These are phyloP conservation scores for Sphaerophoria taeniata DNA, from an alignment of 2,888 invertebrate genomes.

Conservation along the genomic window DNA sequence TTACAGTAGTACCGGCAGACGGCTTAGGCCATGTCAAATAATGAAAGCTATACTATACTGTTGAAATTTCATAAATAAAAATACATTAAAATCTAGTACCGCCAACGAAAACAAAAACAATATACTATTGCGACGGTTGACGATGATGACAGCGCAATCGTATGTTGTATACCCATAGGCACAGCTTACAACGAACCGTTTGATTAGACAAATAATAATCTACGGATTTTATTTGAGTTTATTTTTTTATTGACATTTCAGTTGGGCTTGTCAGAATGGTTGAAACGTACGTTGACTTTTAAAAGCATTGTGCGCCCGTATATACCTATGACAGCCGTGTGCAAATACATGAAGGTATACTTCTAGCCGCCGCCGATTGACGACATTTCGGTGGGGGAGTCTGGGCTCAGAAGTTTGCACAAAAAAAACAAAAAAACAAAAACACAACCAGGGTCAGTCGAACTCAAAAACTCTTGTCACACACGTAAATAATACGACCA, in stretches of 20 bases:
- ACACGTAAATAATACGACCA: slow-evolving; percentile 9
- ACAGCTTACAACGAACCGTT: slow-evolving; percentile 47
- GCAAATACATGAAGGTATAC: not conserved
- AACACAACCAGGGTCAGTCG: slow-evolving; percentile 30
- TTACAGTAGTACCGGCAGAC: slow-evolving; percentile 41
- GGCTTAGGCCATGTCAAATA: no score
- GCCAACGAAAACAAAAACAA: slow-evolving; percentile 5
- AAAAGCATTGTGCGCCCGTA: slow-evolving; percentile 25
- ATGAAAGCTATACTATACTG: no score
- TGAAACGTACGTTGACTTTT: slow-evolving; percentile 43
- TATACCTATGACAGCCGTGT: slow-evolving; percentile 7
- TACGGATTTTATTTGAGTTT: slow-evolving; percentile 35
- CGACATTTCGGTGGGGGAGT: slow-evolving; percentile 31
- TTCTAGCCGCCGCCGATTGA: slow-evolving; percentile 2
- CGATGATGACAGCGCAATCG: slow-evolving; percentile 11
- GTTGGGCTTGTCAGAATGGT: slow-evolving; percentile 65
- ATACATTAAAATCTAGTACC: no score
- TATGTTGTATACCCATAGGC: not conserved
- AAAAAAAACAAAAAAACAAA: not conserved
- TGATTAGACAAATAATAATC: slow-evolving; percentile 67
- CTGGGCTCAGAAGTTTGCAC: not conserved
- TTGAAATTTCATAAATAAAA: no score
- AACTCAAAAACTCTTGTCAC: slow-evolving; percentile 29
- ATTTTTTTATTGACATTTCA: slow-evolving; percentile 67
- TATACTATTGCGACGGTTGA: slow-evolving; percentile 16